A percentile compares a stretch with the other conserved stretches of the same genome.
Conservation (phyloP, 2,113 vertebrate species). For the Mastomys natalensis region DNA sequence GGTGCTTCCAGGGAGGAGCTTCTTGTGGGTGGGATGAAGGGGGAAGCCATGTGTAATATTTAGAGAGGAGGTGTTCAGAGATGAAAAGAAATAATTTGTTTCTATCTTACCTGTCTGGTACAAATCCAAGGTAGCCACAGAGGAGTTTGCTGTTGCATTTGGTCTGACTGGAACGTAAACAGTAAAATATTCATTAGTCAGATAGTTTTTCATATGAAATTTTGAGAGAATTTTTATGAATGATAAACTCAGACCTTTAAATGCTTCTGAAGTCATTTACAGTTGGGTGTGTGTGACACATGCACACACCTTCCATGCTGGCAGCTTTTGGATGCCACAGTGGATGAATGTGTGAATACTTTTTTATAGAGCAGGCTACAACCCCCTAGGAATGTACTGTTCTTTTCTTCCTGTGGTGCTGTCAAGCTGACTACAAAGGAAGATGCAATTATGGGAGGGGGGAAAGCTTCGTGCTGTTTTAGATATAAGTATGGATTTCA, state of each 20-base stretch:
- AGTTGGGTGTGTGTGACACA: not conserved
- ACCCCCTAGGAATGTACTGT: not conserved
- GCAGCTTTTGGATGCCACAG: not conserved
- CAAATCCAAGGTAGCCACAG: not conserved
- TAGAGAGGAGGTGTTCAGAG: slow-evolving; percentile 20
- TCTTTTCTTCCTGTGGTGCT: slow-evolving; percentile 5
- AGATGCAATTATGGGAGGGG: not conserved
- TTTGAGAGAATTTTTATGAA: not conserved
- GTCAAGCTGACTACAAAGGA: not conserved
- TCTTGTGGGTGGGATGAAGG: not conserved
- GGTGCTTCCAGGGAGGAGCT: not conserved
- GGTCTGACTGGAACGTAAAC: not conserved
- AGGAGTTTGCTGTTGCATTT: slow-evolving; percentile 34
- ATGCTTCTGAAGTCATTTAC: slow-evolving; percentile 37
- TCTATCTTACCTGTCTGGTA: not conserved
- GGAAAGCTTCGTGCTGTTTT: slow-evolving; percentile 31
- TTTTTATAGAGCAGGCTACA: slow-evolving; percentile 27
- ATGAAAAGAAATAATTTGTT: slow-evolving; percentile 40
- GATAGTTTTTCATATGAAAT: not conserved
- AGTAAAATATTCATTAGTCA: slow-evolving; percentile 26
- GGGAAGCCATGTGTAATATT: not conserved
- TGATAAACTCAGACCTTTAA: not conserved
- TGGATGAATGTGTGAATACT: not conserved
- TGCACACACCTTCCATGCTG: not conserved
- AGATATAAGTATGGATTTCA: not conserved